Base-by-base conservation (phyloP, 2,113 vertebrate species). In the Corydoras maculifer region DNA sequence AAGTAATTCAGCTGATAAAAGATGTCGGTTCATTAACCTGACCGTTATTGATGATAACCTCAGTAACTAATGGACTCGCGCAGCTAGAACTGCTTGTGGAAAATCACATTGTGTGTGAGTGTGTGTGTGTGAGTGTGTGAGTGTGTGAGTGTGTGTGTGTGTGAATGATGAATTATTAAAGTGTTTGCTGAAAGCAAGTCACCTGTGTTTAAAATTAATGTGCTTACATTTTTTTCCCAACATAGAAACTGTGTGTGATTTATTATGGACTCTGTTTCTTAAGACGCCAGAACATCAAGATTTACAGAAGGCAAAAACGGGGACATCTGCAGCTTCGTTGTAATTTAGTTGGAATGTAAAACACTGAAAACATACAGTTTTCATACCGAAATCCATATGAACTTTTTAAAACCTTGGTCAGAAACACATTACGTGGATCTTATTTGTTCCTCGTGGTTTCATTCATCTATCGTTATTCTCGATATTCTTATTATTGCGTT, bases 41-140 rank as follows among this genome's bases (percentile, higher is more conserved):
- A 77, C 75, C 78, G 74, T 67, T 82, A 82, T 83, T 87, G 86
- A 87, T 78, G 83, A 76, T 67, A 50, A 76, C 71, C 78, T 72
- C 75, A 59, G 75, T 81, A 81, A 88, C 75, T 80, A 84, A 88
- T 87, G 82, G 79, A 78, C 77, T 80, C 74, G 48, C 58, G 81
- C 75, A 70, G 63, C 68, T 73, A 49, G 2, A n/a, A 51, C 35
- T 66, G 29, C 31, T 65, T 48, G 43, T 59, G 31, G 35, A 58
- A 25, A 65, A 65, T 58, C 30, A 51, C 62, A 18, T 10, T 68
- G n/a, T 51, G 62, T 60, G 58, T 75, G 25, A 13, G 35, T 49
- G 62, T 35, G 62, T 68, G n/a, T 51, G 62, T 60, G 58, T 75
- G 62, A 18, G 1, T 13, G 54, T 63, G 18, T 49, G 43, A 43